Evolutionary conservation across 2,113 vertebrate genomes (phyloP).

Genomic region (Natator depressus): DNA sequence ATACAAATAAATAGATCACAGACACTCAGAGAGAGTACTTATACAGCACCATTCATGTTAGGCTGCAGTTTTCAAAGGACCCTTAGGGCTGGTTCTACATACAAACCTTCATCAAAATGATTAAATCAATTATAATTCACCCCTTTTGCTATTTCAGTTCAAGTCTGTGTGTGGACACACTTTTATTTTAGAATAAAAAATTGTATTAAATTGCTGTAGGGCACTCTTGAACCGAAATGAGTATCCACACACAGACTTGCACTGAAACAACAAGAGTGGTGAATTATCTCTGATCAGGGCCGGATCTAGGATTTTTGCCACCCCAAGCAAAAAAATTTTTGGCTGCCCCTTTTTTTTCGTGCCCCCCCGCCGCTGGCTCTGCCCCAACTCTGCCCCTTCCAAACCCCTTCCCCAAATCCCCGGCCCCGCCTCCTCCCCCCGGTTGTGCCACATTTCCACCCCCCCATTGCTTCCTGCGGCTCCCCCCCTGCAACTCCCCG

Average conservation of each 20-base stretch:
- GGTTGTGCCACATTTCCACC: too few relatives aligned
- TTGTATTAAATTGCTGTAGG: background rate
- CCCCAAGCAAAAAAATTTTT: too few relatives aligned
- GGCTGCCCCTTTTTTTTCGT: too few relatives aligned
- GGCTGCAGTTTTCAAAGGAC: background rate
- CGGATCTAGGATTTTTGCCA: too few relatives aligned
- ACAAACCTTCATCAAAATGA: background rate
- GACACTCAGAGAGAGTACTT: background rate
- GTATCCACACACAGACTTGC: background rate
- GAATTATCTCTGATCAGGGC: background rate
- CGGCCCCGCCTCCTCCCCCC: too few relatives aligned
- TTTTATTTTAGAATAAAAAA: background rate
- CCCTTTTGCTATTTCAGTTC: background rate
- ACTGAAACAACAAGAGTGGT: background rate
- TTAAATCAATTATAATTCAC: background rate
- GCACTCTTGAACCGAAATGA: background rate
- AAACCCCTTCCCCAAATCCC: too few relatives aligned
- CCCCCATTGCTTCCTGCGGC: too few relatives aligned
- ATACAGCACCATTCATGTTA: background rate
- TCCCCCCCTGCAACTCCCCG: too few relatives aligned
- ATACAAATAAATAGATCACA: too few relatives aligned
- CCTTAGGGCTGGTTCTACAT: background rate
- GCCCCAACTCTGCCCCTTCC: too few relatives aligned
- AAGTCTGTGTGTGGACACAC: background rate
- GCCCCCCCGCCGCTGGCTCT: too few relatives aligned